Conservation (phyloP, 2,888 invertebrate genomes). For the Dolomedes plantarius region DNA sequence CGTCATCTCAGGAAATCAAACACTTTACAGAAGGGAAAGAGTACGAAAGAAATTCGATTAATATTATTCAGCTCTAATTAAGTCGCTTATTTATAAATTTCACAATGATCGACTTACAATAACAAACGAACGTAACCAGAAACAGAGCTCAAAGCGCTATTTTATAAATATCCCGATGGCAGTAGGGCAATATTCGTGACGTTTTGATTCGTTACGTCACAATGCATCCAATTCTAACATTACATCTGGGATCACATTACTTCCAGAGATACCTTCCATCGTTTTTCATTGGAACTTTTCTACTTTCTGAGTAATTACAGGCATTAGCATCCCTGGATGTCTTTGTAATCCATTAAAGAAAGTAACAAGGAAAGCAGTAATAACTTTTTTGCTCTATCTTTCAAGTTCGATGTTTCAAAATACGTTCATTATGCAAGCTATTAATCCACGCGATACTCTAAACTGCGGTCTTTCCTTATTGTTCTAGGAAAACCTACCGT, state of each 20-base stretch:
- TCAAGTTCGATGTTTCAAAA: conserved; percentile 24
- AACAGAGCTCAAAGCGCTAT: too few species aligned
- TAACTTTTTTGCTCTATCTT: not conserved
- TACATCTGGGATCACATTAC: not conserved
- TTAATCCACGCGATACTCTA: conserved; percentile 16
- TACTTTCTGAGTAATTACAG: conserved; percentile 11
- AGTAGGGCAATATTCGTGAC: not conserved
- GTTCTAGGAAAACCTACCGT: not conserved
- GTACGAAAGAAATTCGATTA: too few species aligned
- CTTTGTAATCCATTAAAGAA: not conserved
- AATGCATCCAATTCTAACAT: not conserved
- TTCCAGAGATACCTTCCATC: not conserved
- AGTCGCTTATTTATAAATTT: too few species aligned
- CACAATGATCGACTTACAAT: too few species aligned
- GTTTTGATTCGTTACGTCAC: not conserved
- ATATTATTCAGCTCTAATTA: too few species aligned
- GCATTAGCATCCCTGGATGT: not conserved
- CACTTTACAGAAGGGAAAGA: too few species aligned
- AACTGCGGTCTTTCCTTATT: conserved; percentile 31
- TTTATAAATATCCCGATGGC: too few species aligned
- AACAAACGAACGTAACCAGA: too few species aligned
- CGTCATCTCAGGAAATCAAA: too few species aligned
- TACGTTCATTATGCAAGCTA: conserved; percentile 20
- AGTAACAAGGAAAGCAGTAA: conserved; percentile 1
- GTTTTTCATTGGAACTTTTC: not conserved